Percentiles rank a stretch among this genome's conserved stretches.
Conservation (phyloP, 2,113 vertebrate genomes). For the Salminus brasiliensis region DNA sequence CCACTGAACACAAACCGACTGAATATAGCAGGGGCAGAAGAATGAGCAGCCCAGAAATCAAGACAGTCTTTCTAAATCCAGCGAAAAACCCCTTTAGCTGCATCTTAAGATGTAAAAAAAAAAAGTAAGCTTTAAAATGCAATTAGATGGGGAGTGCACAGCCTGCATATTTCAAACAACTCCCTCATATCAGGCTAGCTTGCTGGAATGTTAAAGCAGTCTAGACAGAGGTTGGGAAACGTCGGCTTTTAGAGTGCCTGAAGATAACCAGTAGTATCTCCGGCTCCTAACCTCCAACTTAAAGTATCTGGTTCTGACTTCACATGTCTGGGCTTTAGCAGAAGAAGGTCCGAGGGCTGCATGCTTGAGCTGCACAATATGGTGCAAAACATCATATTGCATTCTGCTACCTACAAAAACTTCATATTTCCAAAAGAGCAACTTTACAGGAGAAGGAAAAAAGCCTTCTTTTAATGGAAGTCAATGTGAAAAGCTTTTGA, state of each 20-base stretch:
- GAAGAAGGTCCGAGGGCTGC: constrained; percentile 4
- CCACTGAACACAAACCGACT: constrained; percentile 1
- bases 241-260: background rate
- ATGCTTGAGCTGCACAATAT: too few species aligned
- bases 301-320: constrained; percentile 34
- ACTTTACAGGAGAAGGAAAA: too few species aligned
- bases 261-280: constrained; percentile 14
- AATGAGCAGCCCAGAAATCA: background rate
- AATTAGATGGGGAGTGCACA: constrained; percentile 3
- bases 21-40: background rate
- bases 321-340: constrained; percentile 14
- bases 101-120: background rate
- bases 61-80: background rate
- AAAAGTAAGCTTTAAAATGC: constrained; percentile 2
- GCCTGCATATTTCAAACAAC: constrained; percentile 13
- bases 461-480: too few species aligned
- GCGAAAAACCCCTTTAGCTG: constrained; percentile 41
- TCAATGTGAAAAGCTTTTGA: too few species aligned
- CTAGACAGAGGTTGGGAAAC: constrained; percentile 49
- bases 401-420: too few species aligned
- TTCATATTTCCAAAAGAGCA: too few species aligned
- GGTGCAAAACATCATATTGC: too few species aligned
- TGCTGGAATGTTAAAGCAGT: constrained; percentile 37
- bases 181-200: constrained; percentile 18
- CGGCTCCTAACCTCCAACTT: background rate